Evolutionary conservation across 2,888 invertebrate species (phyloP), one percentile per base, ranked within the genome.

Genomic region (Ennomos quercinarius): DNA sequence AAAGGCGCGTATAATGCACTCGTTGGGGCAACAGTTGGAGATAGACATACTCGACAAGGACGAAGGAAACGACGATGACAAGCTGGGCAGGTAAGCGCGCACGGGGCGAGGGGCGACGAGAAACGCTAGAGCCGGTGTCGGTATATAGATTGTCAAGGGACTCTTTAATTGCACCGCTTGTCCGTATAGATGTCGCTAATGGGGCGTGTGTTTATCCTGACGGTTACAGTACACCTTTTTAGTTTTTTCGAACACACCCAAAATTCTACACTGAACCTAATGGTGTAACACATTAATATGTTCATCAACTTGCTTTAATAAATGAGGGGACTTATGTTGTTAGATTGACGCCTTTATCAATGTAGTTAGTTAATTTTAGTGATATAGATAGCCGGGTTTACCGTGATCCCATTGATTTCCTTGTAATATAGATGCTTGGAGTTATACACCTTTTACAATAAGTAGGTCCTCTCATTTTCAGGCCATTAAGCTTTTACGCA

Each of bases 31-130:
- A 91, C 93, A 93, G 83, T 91, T 96, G 87, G 94, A 95, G 77
- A 87, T 98, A 72, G 95, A 95, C 81, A 91, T 98, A 71, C 95
- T 95, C 93, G 98, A 98, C 94, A 95, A 96, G 87, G 98, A 98
- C 87, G 97, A 97, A 74, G 94, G 95, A 76, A 94, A 95, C 77
- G 95, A 95, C 84, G 98, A 98, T 92, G 98, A 98, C 91, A 95
- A 94, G 77, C 94, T 98, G 73, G 98, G 98, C 92, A 97, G 96
- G 97, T 97, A 94, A 93, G 95, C 87, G 76, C 64, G 71, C 72
- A 66, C 68, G 66, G 73, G 72, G 64, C 55, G 61, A 64, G 53
- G 56, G 51, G 56, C 34, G 44, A 52, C 48, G 46, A 49, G 67
- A 70, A 65, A 63, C 52, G 53, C 54, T 54, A 62, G 66, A 56